These are phyloP conservation scores for Chirona hameri DNA, from an alignment of 2,888 invertebrate genomes.

Conservation along the genomic window DNA sequence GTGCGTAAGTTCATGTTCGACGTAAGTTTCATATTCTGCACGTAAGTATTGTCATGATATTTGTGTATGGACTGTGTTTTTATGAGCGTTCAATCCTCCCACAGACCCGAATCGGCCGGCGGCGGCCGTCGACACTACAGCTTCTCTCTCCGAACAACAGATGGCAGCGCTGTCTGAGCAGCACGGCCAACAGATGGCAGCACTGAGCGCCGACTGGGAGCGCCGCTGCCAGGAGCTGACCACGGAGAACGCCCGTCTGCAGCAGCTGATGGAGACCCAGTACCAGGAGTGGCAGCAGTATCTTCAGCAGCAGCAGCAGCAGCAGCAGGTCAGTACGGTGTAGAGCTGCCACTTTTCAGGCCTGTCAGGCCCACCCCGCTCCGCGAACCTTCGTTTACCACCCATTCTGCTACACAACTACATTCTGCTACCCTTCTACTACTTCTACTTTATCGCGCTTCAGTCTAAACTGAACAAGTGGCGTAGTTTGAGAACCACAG, in stretches of 20 bases:
- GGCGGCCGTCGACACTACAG: not conserved
- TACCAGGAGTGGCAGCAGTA: constrained; percentile 5
- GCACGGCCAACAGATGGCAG: constrained; percentile 7
- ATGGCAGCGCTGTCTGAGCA: not conserved
- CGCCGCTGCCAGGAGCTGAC: not conserved
- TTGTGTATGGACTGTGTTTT: too few relatives aligned
- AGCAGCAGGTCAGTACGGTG: not conserved
- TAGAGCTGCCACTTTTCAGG: not conserved
- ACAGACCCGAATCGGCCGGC: not conserved
- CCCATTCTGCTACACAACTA: too few relatives aligned
- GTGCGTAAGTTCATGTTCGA: too few relatives aligned
- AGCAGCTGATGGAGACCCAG: not conserved
- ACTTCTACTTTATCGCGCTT: too few relatives aligned
- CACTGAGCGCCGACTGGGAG: constrained; percentile 6
- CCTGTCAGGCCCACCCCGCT: not conserved
- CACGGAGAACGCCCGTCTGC: not conserved
- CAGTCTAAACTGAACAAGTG: too few relatives aligned
- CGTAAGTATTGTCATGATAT: too few relatives aligned
- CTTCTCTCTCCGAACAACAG: not conserved
- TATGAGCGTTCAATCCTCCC: too few relatives aligned
- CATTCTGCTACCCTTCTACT: too few relatives aligned
- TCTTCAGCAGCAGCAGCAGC: not conserved
- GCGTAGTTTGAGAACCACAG: too few relatives aligned
- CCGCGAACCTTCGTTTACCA: too few relatives aligned
- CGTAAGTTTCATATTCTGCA: too few relatives aligned